Base-by-base conservation (phyloP, 1,140 invertebrate genomes). In the Bombus confusus region DNA sequence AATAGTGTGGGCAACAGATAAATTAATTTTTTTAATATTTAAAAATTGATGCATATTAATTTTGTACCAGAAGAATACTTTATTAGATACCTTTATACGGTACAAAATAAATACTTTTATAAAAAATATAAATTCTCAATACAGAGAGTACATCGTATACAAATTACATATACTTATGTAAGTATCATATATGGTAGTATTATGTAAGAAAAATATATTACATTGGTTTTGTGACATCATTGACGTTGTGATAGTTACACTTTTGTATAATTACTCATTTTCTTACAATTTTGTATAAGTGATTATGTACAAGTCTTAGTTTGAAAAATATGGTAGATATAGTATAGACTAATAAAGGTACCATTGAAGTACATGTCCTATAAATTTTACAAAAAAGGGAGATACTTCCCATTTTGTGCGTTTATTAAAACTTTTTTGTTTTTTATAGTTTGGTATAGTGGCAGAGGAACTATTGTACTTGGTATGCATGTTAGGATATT, bases 71-170 rank as follows among this genome's bases (percentile, higher is more conserved):
- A 59, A 76, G 57, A 86, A 86, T 68, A 47, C 73, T 86, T 90
- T 83, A 87, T 90, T 83, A 28, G 34, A 39, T 31, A 80, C 22
- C 75, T 37, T 62, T 57, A 62, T 80, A 57, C 66, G 80, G 52
- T 86, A 90, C 72, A 88, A 89, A 88, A 80, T 91, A 91, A 88
- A 92, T 88, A 87, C 64, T 82, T 88, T 91, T 92, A 91, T 87
- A 91, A 92, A 91, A 93, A 93, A 92, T 92, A 92, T 91, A 91
- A 91, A 92, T 91, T 74, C 83, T 80, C 80, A 39, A 75, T 57
- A 73, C 18, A 62, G n/a, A 31, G 31, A 31, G 28, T 57, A 31
- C 22, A 52, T 69, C n/a, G 57, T 87, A 80, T 74, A 80, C 39
- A 75, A 90, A 82, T 25, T 12, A 71, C 41, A 69, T 62, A 86